Base-by-base conservation (phyloP, 2,797 vertebrate genomes). In the Aldrovandia affinis region DNA sequence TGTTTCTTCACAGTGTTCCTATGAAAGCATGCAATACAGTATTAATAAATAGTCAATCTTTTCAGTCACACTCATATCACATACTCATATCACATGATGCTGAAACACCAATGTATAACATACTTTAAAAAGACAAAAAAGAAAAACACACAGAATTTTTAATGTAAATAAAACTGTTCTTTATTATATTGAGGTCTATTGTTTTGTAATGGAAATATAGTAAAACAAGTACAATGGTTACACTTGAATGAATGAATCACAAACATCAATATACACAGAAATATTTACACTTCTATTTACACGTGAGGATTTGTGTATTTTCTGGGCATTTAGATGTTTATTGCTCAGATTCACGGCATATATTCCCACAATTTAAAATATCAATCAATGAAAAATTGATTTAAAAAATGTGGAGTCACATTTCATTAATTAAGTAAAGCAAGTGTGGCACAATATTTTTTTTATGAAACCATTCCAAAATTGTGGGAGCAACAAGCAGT, bases 111-210 rank as follows among this genome's bases (percentile, higher is more conserved):
- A 44, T n/a, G 22, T 22, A 25, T 10, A 25, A 8, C 22, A 47
- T 73, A 18, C 25, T 77, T 9, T 28, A 65, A 65, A 15, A 7
- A 44, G 14, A 33, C 30, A 22, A 77, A n/a, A 42, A 47, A 77
- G 2, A 77, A 20, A 73, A 39, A 77, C 73, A 73, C n/a, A 22
- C 39, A 77, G 44, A n/a, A 44, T 77, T 77, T 63, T 73, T 47
- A 2, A 55, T 55, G 42, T 33, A 79, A 79, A 47, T 78, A 79
- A 79, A 52, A 54, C 50, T 30, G 47, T 54, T 52, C 78, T 79
- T 79, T 52, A 79, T 28, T 79, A 47, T 79, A 33, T 54, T 79
- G n/a, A 52, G 47, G 33, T 3, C 25, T 79, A 54, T 79, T 18
- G 30, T 50, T 33, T 30, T 52, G 50, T 79, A 79, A 54, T 33